A percentile compares a stretch with the other conserved stretches of the same genome.
These are phyloP conservation scores for Lerista edwardsae DNA, from an alignment of 2,797 vertebrate genomes.

Conservation along the genomic window DNA sequence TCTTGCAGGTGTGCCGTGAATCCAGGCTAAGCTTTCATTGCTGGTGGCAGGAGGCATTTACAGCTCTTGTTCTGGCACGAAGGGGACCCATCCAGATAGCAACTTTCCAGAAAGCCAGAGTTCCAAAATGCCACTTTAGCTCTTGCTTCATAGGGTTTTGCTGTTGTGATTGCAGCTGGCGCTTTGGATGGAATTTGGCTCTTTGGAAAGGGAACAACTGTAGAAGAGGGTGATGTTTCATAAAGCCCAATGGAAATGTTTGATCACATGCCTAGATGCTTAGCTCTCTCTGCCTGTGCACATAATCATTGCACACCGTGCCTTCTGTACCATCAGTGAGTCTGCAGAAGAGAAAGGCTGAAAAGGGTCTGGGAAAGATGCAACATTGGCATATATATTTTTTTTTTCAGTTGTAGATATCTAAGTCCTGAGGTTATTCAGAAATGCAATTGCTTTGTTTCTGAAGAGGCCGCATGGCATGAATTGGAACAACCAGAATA, in stretches of 20 bases:
- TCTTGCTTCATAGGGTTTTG: neutral
- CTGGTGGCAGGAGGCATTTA: neutral
- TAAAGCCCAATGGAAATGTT: neutral
- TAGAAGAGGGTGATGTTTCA: neutral
- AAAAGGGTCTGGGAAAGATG: neutral
- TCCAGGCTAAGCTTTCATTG: neutral
- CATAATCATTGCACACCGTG: neutral
- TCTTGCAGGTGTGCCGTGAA: neutral
- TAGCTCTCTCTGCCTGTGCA: neutral
- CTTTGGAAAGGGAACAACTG: neutral
- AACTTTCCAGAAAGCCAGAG: neutral
- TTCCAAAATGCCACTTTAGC: neutral
- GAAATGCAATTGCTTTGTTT: neutral
- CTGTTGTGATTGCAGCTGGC: neutral
- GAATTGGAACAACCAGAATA: neutral
- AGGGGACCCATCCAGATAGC: neutral
- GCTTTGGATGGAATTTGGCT: neutral
- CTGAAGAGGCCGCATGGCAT: neutral
- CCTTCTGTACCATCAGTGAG: neutral
- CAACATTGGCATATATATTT: neutral
- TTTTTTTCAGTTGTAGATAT: neutral
- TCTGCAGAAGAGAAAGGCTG: too few species aligned
- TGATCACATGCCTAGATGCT: neutral
- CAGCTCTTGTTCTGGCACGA: neutral
- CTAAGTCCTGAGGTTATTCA: neutral